A percentile compares a stretch with the other conserved stretches of the same genome.
These are phyloP conservation scores for Tupaia chinensis DNA, from an alignment of 2,113 vertebrate species.

Conservation along the genomic window DNA sequence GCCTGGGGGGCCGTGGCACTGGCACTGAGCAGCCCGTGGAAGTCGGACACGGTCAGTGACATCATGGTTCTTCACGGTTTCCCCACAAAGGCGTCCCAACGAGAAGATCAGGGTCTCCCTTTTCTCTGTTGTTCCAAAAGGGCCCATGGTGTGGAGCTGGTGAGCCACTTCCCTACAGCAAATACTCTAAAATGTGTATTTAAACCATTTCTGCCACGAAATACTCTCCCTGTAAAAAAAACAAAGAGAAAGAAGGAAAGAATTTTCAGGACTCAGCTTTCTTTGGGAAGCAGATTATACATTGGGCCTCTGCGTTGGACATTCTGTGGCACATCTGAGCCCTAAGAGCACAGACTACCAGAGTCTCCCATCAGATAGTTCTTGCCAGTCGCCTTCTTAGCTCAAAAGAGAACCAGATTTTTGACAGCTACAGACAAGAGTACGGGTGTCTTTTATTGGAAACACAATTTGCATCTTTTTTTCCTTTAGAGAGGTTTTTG, in stretches of 20 bases:
- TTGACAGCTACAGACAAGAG: conserved; percentile 46
- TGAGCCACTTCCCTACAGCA: conserved; percentile 77
- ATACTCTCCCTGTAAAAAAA: neutral
- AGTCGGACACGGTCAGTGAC: too few species aligned
- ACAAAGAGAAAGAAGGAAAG: conserved; percentile 56
- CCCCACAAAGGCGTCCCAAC: conserved; percentile 34
- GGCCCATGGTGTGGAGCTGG: conserved; percentile 46
- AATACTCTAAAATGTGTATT: conserved; percentile 68
- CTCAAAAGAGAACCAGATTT: conserved; percentile 57
- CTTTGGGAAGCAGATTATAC: conserved; percentile 82
- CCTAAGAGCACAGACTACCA: conserved; percentile 31
- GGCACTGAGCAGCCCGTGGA: too few species aligned
- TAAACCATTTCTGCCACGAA: conserved; percentile 66
- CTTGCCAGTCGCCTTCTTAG: conserved; percentile 71
- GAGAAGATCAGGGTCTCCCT: neutral
- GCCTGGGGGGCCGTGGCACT: too few species aligned
- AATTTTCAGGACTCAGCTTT: conserved; percentile 78
- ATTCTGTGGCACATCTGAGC: conserved; percentile 64
- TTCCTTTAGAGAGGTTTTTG: too few species aligned
- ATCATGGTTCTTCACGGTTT: neutral
- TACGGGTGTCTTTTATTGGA: conserved; percentile 56
- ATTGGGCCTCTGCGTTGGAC: conserved; percentile 82
- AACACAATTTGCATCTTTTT: conserved; percentile 51
- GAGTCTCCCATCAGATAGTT: conserved; percentile 48
- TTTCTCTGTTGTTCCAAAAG: conserved; percentile 64